Evolutionary conservation across 2,797 vertebrate genomes (phyloP), one percentile per base, ranked within the genome.

Genomic region (Cephalopachus bancanus): DNA sequence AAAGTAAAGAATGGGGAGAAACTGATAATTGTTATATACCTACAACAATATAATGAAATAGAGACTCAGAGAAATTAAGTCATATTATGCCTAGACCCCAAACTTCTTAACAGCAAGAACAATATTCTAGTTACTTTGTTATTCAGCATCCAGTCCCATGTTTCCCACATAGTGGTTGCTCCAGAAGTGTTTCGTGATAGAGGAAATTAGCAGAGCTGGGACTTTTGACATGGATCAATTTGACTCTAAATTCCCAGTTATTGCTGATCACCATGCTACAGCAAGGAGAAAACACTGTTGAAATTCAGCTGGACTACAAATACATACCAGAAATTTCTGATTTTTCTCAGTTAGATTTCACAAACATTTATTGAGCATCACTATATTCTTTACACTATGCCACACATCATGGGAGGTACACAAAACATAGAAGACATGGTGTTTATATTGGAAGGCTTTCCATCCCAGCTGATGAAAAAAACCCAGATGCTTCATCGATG

Each of bases 41-140:
- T 83, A 59, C 22, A 86, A 75, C 33, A 76, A 37, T 62, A 15
- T 22, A 75, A 11, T 74, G 44, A 93, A 78, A 51, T 0, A 37
- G 9, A 91, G 55, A 15, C 30, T 83, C 53, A 91, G 65, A 91
- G 26, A 89, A 84, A 85, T 75, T 44, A 89, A 92, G 53, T 67
- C 57, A 86, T 55, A 57, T 10, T 74, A 17, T 60, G 84, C 20
- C 17, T 53, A 59, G 51, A 72, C n/a, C 11, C 30, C 33, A 49
- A 89, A 71, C 28, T 96, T 93, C 16, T 71, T 49, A 78, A 89
- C 28, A 49, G 16, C 19, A 67, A 87, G 22, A 33, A 37, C 22
- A 67, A 20, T 28, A 33, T 67, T 60, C 33, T 78, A 20, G 28
- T 79, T 75, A 60, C 28, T 24, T 71, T 15, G 51, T 51, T 91